Base-by-base conservation (phyloP, 2,113 vertebrate species). In the Rhadina sibilatrix region DNA sequence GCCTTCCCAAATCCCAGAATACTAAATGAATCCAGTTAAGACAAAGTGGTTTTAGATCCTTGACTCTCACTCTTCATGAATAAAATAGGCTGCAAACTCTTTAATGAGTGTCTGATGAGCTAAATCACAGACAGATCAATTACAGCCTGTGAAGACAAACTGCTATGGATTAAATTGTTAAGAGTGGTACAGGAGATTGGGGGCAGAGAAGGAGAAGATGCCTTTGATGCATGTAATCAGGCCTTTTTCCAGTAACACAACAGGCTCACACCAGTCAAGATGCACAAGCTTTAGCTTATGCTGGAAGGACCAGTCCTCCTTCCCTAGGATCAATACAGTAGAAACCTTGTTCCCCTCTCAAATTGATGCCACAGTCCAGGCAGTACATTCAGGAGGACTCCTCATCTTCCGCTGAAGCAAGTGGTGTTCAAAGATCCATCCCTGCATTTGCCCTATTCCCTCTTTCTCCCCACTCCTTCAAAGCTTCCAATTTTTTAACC, bases 71-170 rank as follows among this genome's bases (percentile, higher is more conserved):
- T 87, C 68, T 79, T 92, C 85, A 89, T 89, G 76, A 95, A 92
- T 93, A 94, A 96, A 74, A 96, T 90, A 90, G 60, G 72, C 69
- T 69, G 72, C 63, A 89, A 84, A 84, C 83, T 93, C 88, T 84
- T 92, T 96, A 96, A 93, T 57, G 88, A 95, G 90, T 63, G 83
- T 81, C 88, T 96, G 93, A 96, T 95, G 93, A 95, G 86, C 90
- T 95, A 86, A 93, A 90, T 92, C 94, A 94, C 83, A 89, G 83
- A 90, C 56, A 95, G 82, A 94, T 95, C 88, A 96, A 87, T 94
- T 96, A 93, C 47, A 90, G 90, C 25, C 83, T 52, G 28, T 71
- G 76, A 96, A 94, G 96, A 96, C 90, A 90, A 93, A 96, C 44
- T 68, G 64, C 60, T 75, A 49, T 28, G 60, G 85, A 95, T 90